phyloP scores from a whole-genome alignment of 1,140 invertebrate genomes.

The Bilobella aurantiaca region DNA sequence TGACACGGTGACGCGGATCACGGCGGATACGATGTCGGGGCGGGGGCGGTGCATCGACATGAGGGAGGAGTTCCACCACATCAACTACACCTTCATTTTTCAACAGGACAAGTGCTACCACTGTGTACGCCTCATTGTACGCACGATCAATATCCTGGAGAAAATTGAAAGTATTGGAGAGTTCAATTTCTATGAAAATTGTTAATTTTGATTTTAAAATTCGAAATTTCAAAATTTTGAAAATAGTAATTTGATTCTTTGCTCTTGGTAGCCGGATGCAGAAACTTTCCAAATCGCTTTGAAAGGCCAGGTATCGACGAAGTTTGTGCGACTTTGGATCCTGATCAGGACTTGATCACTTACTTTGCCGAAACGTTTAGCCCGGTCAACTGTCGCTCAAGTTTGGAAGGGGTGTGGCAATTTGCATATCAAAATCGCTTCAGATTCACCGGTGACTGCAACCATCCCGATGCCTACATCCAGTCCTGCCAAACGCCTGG shows the following conservation, averaged over 20 bases:
- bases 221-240: not conserved
- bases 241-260: not conserved
- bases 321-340: constrained; percentile 61
- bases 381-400: constrained; percentile 82
- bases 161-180: constrained; percentile 66
- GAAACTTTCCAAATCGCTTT: constrained; percentile 48
- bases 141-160: constrained; percentile 80
- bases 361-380: constrained; percentile 82
- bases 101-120: constrained; percentile 58
- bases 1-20: constrained; percentile 70
- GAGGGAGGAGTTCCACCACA: constrained; percentile 57
- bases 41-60: constrained; percentile 61
- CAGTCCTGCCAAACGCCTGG: constrained; percentile 90
- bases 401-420: constrained; percentile 87
- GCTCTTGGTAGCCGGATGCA: constrained; percentile 55
- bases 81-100: constrained; percentile 79
- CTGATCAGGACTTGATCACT: constrained; percentile 69
- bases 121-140: constrained; percentile 71
- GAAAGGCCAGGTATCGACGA: constrained; percentile 59
- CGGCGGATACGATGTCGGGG: constrained; percentile 61
- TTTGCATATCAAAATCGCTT: constrained; percentile 79
- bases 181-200: too few species aligned
- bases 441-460: constrained; percentile 81
- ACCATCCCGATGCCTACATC: constrained; percentile 64
- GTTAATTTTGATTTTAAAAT: constrained; percentile 3